phyloP scores from a whole-genome alignment of 2,113 vertebrate genomes.

The Globicephala melas region DNA sequence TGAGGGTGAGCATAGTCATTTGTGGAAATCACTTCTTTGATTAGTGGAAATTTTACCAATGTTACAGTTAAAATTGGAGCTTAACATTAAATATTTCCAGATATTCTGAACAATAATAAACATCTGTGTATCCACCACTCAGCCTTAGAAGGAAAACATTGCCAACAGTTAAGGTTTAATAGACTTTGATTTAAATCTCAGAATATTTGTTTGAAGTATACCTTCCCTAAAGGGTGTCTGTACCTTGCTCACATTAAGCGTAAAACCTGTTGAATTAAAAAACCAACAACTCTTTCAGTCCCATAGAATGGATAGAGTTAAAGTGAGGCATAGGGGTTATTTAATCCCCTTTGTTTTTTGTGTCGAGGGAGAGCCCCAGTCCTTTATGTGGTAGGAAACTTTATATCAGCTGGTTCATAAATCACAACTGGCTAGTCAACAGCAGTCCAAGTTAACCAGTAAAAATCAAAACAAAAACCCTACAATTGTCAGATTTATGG shows the following conservation, averaged over 20 bases:
- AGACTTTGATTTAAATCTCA: background rate
- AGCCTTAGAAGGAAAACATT: background rate
- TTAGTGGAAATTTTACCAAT: background rate
- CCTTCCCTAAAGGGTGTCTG: background rate
- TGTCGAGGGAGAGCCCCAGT: rapidly evolving
- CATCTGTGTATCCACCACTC: rapidly evolving
- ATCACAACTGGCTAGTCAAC: background rate
- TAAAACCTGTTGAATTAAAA: background rate
- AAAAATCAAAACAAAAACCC: background rate
- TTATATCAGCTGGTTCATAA: background rate
- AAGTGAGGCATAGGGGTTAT: too few relatives aligned
- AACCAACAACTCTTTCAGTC: background rate
- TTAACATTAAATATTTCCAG: background rate
- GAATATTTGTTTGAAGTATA: background rate
- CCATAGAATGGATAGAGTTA: background rate
- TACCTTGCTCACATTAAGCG: background rate
- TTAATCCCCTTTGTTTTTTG: background rate
- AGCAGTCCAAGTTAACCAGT: background rate
- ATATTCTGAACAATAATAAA: background rate
- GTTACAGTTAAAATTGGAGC: background rate
- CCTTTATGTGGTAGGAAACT: background rate
- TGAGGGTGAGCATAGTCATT: conserved; percentile 86
- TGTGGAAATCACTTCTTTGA: background rate
- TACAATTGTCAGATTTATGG: background rate
- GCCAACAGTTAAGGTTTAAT: background rate